Base-by-base conservation (phyloP, 2,888 invertebrate species). In the Magallana nippona region DNA sequence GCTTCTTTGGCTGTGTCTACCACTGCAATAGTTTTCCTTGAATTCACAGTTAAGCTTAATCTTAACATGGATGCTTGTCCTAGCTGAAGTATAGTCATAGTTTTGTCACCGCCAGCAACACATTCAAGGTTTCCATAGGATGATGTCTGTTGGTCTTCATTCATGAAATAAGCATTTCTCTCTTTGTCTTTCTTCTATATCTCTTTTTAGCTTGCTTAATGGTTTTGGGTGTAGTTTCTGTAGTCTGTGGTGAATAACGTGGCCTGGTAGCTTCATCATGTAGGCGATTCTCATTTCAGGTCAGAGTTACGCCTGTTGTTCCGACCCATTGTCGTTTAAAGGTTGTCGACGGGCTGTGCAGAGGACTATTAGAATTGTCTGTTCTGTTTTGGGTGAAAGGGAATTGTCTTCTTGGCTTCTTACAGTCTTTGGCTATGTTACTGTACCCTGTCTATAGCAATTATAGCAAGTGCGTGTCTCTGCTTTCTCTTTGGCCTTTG, bases 1-100 rank as follows among this genome's bases (percentile, higher is more conserved):
- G 86, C 85, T n/a, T 87, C 81, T 13, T 86, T 86, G 19, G 81
- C 81, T 10, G 83, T 71, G 32, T 83, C 83, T 57, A 83, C 58
- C 8, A 78, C 58, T 57, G 58, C 82, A 15, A n/a, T 27, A 13
- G 32, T 56, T 17, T 1, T 8, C 15, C 11, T 17, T 55, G n/a
- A 22, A 15, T 82, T 22, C 8, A 78, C 57, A 11, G 10, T 32
- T 57, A 22, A 22, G 22, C 10, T 17, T 17, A 78, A 44, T n/a
- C 55, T 44, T 19, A 78, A 19, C 63, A 81, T 63, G 17, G 81
- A 81, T n/a, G 81, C 19, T 32, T 13, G n/a, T 22, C 81, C 63
- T 1, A 81, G 10, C 63, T 81, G 81, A 3, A n/a, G 0, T n/a
- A 81, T 55, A 1, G 55, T 62, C 44, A 81, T 22, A 11, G 63